phyloP scores from a whole-genome alignment of 1,140 invertebrate species.

The Ostrea edulis region DNA sequence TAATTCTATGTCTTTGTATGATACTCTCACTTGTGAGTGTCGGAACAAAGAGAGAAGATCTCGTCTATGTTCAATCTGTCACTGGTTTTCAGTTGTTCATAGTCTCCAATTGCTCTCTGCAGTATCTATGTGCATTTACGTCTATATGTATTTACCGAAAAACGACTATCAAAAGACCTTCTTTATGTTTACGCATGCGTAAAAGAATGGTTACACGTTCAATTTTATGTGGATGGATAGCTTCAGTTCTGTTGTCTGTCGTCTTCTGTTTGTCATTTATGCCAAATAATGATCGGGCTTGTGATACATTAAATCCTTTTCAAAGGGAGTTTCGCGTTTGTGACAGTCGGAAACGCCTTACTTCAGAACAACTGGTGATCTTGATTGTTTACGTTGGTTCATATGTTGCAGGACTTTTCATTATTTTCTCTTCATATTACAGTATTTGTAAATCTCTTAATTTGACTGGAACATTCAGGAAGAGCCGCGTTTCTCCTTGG shows the following conservation, averaged over 20 bases:
- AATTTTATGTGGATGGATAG: constrained; percentile 63
- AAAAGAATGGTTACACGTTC: constrained; percentile 61
- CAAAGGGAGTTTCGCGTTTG: constrained; percentile 46
- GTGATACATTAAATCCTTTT: constrained; percentile 60
- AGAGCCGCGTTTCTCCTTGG: constrained; percentile 62
- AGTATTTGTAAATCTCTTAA: constrained; percentile 65
- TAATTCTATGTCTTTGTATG: constrained; percentile 65
- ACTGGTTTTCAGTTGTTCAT: constrained; percentile 68
- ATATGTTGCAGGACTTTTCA: constrained; percentile 53
- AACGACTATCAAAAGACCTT: constrained; percentile 62
- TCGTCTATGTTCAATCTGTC: constrained; percentile 45
- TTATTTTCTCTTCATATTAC: constrained; percentile 65
- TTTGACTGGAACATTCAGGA: constrained; percentile 53
- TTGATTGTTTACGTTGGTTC: constrained; percentile 54
- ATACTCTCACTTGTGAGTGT: constrained; percentile 58
- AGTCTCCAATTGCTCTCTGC: constrained; percentile 59
- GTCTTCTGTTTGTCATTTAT: constrained; percentile 61
- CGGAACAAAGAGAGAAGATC: constrained; percentile 44
- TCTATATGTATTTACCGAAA: constrained; percentile 69
- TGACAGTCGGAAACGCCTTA: not conserved
- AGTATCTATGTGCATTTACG: constrained; percentile 71
- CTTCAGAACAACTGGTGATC: constrained; percentile 52
- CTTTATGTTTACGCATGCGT: constrained; percentile 59
- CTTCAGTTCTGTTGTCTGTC: constrained; percentile 59
- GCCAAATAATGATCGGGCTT: constrained; percentile 44